Conservation (phyloP, 2,113 vertebrate genomes). For the Boleophthalmus pectinirostris region DNA sequence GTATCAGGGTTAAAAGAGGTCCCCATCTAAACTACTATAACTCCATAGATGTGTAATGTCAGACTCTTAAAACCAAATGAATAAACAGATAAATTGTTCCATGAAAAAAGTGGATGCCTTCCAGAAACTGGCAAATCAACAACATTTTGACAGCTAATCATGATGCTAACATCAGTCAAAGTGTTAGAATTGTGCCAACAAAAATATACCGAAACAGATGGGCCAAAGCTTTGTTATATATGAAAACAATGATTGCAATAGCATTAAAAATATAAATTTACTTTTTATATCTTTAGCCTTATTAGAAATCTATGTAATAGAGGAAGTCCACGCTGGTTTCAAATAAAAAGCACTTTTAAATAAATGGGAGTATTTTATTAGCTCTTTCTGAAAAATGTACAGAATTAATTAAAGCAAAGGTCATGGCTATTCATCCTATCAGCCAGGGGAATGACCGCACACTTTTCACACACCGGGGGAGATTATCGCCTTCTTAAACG, state of each 20-base stretch:
- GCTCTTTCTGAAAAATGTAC: neutral
- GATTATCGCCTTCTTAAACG: slow-evolving; percentile 44
- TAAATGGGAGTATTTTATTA: neutral
- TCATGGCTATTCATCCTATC: neutral
- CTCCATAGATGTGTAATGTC: neutral
- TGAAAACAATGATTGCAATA: neutral
- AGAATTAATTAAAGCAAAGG: neutral
- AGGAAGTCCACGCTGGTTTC: neutral
- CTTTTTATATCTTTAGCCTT: neutral
- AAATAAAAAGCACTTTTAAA: neutral
- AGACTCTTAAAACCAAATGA: neutral
- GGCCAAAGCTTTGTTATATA: neutral
- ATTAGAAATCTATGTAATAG: neutral
- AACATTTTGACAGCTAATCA: neutral
- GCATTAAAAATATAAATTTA: neutral
- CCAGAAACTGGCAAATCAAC: neutral
- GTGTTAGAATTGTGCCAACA: neutral
- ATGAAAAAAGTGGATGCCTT: neutral
- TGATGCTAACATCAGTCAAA: neutral
- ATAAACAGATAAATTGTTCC: neutral
- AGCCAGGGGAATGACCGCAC: neutral
- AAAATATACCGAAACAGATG: neutral
- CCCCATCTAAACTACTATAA: neutral
- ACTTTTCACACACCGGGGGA: slow-evolving; percentile 38
- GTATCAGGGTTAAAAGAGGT: neutral